Evolutionary conservation across 2,888 invertebrate genomes (phyloP), one percentile per base, ranked within the genome.

Genomic region (Venusia cambrica): DNA sequence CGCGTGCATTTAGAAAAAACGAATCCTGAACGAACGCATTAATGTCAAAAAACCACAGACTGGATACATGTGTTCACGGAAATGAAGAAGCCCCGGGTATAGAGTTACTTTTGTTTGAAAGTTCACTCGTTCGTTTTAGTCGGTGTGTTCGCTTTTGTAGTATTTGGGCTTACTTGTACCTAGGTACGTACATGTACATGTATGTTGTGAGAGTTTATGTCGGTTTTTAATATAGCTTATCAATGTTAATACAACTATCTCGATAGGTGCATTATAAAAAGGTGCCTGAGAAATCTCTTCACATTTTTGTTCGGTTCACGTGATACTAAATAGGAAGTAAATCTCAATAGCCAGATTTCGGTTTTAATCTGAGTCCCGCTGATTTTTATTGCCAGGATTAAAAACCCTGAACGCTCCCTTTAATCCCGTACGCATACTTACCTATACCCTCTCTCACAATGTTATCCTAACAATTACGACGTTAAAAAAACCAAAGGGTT

Each of bases 401-500:
- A 37, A 42, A 33, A 37, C 41, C 41, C 27, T 16, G 29, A 26
- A 25, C 11, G 12, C 28, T 32, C 35, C 30, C 31, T 22, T 30
- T 42, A 37, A 37, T 42, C 40, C 29, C 29, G 26, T 16, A 37
- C 25, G 32, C 41, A 29, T 31, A 42, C 37, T 37, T 43, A 15
- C 33, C 37, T 39, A 31, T 39, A 39, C 39, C 15, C 20, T 31
- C 26, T 37, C 38, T 30, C 31, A 41, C 44, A 18, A 42, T 57
- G 63, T 65, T 62, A 61, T 61, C 58, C 59, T 55, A 46, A 67
- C 62, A 66, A 67, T 69, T 62, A 67, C 57, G 43, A 50, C 49
- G 51, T 52, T 44, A 33, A 43, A 59, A 62, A 56, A 52, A 49
- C 40, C 42, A 63, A 65, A 62, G 66, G 68, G 63, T 62, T 60